Percentiles rank a stretch among this genome's conserved stretches.
These are phyloP conservation scores for Euborellia annulipes DNA, from an alignment of 1,140 invertebrate species.

Conservation along the genomic window DNA sequence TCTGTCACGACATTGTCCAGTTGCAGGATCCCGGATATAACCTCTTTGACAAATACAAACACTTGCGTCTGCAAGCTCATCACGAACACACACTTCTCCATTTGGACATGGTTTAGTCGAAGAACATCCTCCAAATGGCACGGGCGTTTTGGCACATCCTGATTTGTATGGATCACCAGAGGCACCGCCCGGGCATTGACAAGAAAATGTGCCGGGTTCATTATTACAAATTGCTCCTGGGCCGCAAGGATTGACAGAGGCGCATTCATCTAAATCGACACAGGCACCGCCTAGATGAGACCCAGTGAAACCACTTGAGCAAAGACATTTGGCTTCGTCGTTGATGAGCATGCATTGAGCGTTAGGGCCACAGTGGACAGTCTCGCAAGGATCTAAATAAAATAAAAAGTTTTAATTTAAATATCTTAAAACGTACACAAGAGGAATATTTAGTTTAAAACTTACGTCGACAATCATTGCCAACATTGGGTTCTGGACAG, in stretches of 20 bases:
- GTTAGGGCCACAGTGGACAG: slow-evolving; percentile 66
- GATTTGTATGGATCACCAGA: slow-evolving; percentile 50
- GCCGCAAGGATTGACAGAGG: slow-evolving; percentile 52
- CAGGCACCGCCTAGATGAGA: slow-evolving; percentile 50
- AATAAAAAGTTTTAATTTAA: neutral
- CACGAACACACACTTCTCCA: slow-evolving; percentile 68
- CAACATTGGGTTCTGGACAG: slow-evolving; percentile 78
- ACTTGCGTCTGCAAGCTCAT: slow-evolving; percentile 49
- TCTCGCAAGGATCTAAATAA: slow-evolving; percentile 72
- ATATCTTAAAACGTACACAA: neutral
- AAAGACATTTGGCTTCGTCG: slow-evolving; percentile 66
- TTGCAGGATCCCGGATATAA: slow-evolving; percentile 52
- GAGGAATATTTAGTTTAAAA: neutral
- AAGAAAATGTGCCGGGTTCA: slow-evolving; percentile 69
- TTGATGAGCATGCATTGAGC: slow-evolving; percentile 77
- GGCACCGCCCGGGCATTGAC: slow-evolving; percentile 68
- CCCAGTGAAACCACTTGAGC: slow-evolving; percentile 58
- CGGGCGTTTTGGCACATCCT: slow-evolving; percentile 48
- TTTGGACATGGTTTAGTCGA: slow-evolving; percentile 55
- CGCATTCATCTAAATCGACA: slow-evolving; percentile 74
- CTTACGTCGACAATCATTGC: slow-evolving; percentile 78
- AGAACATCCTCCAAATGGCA: slow-evolving; percentile 49
- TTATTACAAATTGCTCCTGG: slow-evolving; percentile 73
- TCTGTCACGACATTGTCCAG: slow-evolving; percentile 64
- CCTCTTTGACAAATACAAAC: slow-evolving; percentile 79